These are phyloP conservation scores for Spermophilus dauricus DNA, from an alignment of 2,113 vertebrate species.

Conservation along the genomic window DNA sequence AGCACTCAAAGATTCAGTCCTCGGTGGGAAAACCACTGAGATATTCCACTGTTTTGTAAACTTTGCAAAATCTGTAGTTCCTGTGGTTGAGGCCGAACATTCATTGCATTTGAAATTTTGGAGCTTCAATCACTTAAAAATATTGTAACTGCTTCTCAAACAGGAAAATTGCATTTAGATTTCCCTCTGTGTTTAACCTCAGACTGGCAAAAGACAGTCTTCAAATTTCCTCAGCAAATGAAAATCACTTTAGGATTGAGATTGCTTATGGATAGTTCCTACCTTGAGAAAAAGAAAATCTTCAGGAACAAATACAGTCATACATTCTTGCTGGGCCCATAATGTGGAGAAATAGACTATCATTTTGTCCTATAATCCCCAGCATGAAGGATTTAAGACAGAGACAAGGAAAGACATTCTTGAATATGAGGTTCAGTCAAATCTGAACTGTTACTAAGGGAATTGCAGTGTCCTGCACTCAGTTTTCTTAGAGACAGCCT, in stretches of 20 bases:
- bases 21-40: constrained; percentile 7
- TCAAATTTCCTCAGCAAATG: constrained; percentile 81
- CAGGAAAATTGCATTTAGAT: constrained; percentile 82
- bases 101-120: constrained; percentile 79
- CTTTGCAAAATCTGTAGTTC: constrained; percentile 66
- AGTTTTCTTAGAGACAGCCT: constrained; percentile 64
- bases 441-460: constrained; percentile 69
- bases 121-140: constrained; percentile 83
- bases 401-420: constrained; percentile 67
- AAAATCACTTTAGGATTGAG: constrained; percentile 80
- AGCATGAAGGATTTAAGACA: constrained; percentile 66
- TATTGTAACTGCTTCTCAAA: constrained; percentile 82
- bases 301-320: constrained; percentile 66
- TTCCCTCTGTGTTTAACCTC: constrained; percentile 83
- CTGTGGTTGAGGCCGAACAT: constrained; percentile 63
- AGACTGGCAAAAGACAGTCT: constrained; percentile 79
- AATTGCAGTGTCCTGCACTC: constrained; percentile 60
- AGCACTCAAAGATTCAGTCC: constrained; percentile 47
- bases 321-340: constrained; percentile 54
- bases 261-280: constrained; percentile 75
- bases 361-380: constrained; percentile 53
- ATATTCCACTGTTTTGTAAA: constrained; percentile 74
- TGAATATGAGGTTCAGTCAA: constrained; percentile 59
- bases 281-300: constrained; percentile 70
- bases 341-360: constrained; percentile 58